Conservation (phyloP, 2,797 vertebrate genomes). For the Poecilia wingei region DNA sequence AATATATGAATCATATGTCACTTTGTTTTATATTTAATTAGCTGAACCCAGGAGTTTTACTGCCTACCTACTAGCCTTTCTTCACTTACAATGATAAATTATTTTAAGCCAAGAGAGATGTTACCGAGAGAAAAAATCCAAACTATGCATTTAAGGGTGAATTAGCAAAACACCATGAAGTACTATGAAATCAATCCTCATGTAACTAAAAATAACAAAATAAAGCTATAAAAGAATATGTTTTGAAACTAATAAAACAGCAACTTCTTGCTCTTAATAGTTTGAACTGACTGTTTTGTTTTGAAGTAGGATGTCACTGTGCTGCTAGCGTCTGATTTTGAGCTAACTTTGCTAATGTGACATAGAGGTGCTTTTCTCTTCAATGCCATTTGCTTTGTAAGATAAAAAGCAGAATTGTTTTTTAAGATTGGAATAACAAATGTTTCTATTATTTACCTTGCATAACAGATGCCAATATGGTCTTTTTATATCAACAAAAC, state of each 20-base stretch:
- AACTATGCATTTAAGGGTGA: neutral
- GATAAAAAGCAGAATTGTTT: neutral
- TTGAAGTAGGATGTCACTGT: too few relatives aligned
- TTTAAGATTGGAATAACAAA: neutral
- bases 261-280: too few relatives aligned
- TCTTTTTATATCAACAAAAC: neutral
- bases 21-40: neutral
- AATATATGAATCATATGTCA: too few relatives aligned
- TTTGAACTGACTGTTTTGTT: too few relatives aligned
- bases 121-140: neutral
- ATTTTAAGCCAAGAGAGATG: neutral
- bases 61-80: neutral
- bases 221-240: too few relatives aligned
- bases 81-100: neutral
- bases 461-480: neutral
- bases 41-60: neutral
- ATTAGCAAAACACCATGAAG: neutral
- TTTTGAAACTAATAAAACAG: too few relatives aligned
- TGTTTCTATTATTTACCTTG: neutral
- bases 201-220: neutral
- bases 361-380: neutral
- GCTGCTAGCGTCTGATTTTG: neutral
- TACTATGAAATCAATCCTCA: neutral
- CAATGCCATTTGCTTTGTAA: neutral
- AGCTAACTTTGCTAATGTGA: neutral